These are phyloP conservation scores for Lacerta viridis DNA, from an alignment of 2,797 vertebrate species.

Conservation along the genomic window DNA sequence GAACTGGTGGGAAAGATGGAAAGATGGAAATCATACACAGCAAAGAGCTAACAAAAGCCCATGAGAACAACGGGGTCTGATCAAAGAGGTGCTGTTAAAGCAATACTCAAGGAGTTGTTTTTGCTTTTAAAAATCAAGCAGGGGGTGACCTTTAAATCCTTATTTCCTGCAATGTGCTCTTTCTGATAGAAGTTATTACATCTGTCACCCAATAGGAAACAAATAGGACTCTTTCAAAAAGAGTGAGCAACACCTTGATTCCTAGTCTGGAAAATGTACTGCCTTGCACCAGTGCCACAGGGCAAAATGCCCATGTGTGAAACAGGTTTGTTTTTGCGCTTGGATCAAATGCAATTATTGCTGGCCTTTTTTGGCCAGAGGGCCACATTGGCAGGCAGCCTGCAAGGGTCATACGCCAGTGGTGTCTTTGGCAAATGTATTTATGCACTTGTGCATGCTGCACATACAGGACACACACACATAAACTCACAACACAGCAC, in stretches of 20 bases:
- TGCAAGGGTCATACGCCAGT: too few species aligned
- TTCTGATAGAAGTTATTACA: constrained; percentile 16
- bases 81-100: constrained; percentile 9
- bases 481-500: neutral
- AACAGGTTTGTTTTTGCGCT: neutral
- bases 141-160: neutral
- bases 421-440: too few species aligned
- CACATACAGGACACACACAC: neutral
- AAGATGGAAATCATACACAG: constrained; percentile 31
- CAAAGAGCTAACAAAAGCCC: constrained; percentile 4
- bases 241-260: neutral
- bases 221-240: constrained; percentile 31
- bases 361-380: too few species aligned
- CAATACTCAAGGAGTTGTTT: neutral
- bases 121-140: neutral
- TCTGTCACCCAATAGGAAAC: constrained; percentile 29
- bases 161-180: neutral
- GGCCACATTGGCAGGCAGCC: too few species aligned
- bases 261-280: accelerated
- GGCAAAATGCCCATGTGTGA: neutral
- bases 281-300: neutral
- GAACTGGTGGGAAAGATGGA: neutral
- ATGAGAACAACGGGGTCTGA: neutral
- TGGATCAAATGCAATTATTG: neutral
- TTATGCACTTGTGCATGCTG: neutral